phyloP scores from a whole-genome alignment of 2,797 vertebrate species.

The Gallinago stenura region DNA sequence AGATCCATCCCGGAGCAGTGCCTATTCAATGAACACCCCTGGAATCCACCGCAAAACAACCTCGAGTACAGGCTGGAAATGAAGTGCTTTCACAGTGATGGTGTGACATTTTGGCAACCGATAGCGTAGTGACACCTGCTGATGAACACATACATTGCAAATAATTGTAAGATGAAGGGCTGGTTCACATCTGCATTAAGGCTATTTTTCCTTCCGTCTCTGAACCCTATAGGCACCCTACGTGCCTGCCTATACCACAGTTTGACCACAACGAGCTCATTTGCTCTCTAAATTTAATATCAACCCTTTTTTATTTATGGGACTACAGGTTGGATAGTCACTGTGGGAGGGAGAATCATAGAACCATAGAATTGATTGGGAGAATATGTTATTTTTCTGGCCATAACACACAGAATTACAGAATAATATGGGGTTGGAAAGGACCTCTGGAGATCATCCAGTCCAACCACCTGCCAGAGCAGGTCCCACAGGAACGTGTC shows the following conservation, averaged over 20 bases:
- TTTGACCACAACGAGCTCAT: fast-evolving
- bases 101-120: background rate
- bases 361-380: too few relatives aligned
- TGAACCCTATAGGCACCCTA: too few relatives aligned
- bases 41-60: background rate
- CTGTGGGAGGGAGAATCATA: background rate
- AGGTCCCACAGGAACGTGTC: too few relatives aligned
- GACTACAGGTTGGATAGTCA: too few relatives aligned
- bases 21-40: background rate
- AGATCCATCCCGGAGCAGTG: background rate
- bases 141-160: background rate
- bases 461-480: too few relatives aligned
- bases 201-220: fast-evolving
- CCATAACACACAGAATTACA: background rate
- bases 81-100: fast-evolving
- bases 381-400: background rate
- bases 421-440: too few relatives aligned
- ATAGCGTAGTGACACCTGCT: constrained; percentile 19
- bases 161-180: background rate
- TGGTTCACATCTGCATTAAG: background rate
- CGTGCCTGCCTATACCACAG: background rate
- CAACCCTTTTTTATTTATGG: background rate
- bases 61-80: background rate
- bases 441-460: too few relatives aligned
- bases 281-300: background rate